Conservation (phyloP, 1,140 invertebrate species). For the Chironomus striatipennis region DNA sequence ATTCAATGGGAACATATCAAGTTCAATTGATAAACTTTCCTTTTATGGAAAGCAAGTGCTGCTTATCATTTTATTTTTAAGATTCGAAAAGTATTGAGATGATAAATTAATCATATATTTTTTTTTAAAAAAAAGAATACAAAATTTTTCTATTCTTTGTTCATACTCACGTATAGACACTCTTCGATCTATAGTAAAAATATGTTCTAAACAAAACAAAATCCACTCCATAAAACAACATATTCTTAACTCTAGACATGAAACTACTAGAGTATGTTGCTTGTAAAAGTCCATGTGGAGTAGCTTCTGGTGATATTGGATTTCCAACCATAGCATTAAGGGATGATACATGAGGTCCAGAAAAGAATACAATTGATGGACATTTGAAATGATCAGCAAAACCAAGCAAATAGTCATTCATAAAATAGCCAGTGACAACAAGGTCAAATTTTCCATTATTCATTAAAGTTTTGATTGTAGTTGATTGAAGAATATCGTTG, state of each 20-base stretch:
- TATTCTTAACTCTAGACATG: no score
- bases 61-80: no score
- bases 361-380: background rate
- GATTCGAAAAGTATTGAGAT: no score
- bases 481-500: no score
- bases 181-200: background rate
- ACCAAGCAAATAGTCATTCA: conserved; percentile 22
- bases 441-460: conserved; percentile 20
- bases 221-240: background rate
- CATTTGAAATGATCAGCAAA: conserved; percentile 17
- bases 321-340: conserved; percentile 14
- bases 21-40: no score
- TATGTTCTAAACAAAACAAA: background rate
- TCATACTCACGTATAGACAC: background rate
- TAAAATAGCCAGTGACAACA: background rate
- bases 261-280: no score
- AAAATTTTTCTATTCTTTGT: no score
- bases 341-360: background rate
- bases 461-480: background rate
- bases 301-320: background rate
- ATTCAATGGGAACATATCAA: no score
- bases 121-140: no score
- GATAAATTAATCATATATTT: no score
- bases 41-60: no score
- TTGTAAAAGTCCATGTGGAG: no score